Evolutionary conservation across 2,797 vertebrate species (phyloP).

Genomic region (Hylomyscus alleni): DNA sequence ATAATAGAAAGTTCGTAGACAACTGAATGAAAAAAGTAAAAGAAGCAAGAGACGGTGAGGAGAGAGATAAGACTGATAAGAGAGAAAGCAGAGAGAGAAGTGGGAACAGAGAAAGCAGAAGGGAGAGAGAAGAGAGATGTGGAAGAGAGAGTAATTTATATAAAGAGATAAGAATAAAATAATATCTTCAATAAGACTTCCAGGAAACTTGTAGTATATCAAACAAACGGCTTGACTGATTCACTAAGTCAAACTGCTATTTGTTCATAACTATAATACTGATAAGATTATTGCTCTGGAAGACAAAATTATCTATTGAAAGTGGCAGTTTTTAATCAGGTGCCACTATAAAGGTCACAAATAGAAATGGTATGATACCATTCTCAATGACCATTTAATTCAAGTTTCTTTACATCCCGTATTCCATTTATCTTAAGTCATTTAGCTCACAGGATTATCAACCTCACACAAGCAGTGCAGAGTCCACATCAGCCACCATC

Average conservation of each 20-base stretch:
- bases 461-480: background rate
- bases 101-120: no score
- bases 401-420: conserved; percentile 23
- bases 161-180: conserved; percentile 64
- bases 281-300: conserved; percentile 49
- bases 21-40: background rate
- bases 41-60: background rate
- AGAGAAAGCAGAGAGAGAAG: background rate
- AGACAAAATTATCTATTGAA: conserved; percentile 33
- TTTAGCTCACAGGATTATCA: background rate
- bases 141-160: background rate
- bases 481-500: background rate
- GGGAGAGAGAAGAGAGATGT: background rate
- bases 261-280: conserved; percentile 50
- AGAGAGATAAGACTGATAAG: background rate
- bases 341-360: background rate
- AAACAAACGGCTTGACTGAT: conserved; percentile 67
- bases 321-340: conserved; percentile 56
- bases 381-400: conserved; percentile 9
- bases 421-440: background rate
- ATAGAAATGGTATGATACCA: background rate
- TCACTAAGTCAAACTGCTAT: conserved; percentile 38
- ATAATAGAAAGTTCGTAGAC: conserved; percentile 18
- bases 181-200: conserved; percentile 45
- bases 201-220: conserved; percentile 31